phyloP scores from a whole-genome alignment of 1,140 invertebrate genomes.

The Lethrus apterus region DNA sequence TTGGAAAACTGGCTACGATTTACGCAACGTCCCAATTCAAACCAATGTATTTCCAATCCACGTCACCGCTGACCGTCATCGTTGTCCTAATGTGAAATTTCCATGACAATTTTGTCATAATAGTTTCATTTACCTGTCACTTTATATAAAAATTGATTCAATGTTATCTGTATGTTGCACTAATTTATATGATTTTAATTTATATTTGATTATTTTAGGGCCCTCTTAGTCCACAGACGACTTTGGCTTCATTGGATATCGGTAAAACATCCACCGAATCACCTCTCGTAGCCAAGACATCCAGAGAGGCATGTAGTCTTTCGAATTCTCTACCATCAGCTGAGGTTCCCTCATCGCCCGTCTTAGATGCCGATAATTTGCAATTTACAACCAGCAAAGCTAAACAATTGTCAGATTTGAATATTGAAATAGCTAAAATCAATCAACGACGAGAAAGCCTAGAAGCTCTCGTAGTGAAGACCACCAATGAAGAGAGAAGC shows the following conservation, averaged over 20 bases:
- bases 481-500: not conserved
- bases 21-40: too few relatives aligned
- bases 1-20: too few relatives aligned
- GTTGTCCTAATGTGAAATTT: too few relatives aligned
- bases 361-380: not conserved
- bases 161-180: too few relatives aligned
- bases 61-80: too few relatives aligned
- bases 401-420: conserved; percentile 27
- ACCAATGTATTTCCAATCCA: too few relatives aligned
- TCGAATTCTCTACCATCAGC: not conserved
- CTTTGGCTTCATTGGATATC: conserved; percentile 11
- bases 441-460: conserved; percentile 20
- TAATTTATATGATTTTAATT: too few relatives aligned
- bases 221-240: conserved; percentile 12
- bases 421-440: conserved; percentile 31
- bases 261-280: conserved; percentile 1
- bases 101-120: too few relatives aligned
- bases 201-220: too few relatives aligned
- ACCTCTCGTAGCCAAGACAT: not conserved
- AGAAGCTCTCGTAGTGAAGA: not conserved
- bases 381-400: conserved; percentile 7
- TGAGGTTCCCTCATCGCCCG: conserved; percentile 1
- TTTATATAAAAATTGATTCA: too few relatives aligned
- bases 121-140: too few relatives aligned
- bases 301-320: not conserved